A percentile compares a stretch with the other conserved stretches of the same genome.
phyloP scores from a whole-genome alignment of 2,888 invertebrate species.

The Nymphalis polychloros region DNA sequence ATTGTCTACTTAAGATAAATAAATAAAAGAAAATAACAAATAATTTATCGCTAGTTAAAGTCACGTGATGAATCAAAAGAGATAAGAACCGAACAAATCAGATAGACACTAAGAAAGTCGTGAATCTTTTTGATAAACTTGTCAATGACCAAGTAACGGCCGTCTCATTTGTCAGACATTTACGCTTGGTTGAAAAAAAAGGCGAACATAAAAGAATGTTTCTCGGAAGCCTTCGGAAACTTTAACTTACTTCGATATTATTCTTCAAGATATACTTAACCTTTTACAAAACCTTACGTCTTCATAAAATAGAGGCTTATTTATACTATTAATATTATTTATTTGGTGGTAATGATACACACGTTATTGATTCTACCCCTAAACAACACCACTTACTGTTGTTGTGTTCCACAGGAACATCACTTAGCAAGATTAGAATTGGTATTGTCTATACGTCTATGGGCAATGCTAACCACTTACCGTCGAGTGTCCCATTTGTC shows the following conservation, averaged over 20 bases:
- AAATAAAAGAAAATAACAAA: neutral
- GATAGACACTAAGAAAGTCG: neutral
- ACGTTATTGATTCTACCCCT: too few species aligned
- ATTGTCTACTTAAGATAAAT: neutral
- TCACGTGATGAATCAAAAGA: neutral
- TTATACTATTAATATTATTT: too few species aligned
- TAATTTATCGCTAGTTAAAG: neutral
- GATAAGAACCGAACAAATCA: neutral
- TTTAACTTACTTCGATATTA: constrained; percentile 2
- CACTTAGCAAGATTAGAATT: too few species aligned
- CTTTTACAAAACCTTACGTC: neutral
- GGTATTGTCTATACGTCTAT: too few species aligned
- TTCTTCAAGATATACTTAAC: constrained; percentile 1
- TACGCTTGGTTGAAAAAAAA: constrained; percentile 29
- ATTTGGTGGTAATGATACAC: too few species aligned
- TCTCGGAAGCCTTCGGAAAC: constrained; percentile 23
- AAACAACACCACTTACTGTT: too few species aligned
- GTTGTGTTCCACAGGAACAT: too few species aligned
- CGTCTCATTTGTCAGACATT: constrained; percentile 33
- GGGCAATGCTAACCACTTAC: too few species aligned
- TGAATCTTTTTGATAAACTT: constrained; percentile 31
- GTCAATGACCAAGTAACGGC: constrained; percentile 36
- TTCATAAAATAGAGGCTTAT: too few species aligned
- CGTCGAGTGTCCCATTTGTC: too few species aligned
- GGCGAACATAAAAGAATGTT: constrained; percentile 32